These are phyloP conservation scores for Acridotheres tristis DNA, from an alignment of 2,797 vertebrate species.

Conservation along the genomic window DNA sequence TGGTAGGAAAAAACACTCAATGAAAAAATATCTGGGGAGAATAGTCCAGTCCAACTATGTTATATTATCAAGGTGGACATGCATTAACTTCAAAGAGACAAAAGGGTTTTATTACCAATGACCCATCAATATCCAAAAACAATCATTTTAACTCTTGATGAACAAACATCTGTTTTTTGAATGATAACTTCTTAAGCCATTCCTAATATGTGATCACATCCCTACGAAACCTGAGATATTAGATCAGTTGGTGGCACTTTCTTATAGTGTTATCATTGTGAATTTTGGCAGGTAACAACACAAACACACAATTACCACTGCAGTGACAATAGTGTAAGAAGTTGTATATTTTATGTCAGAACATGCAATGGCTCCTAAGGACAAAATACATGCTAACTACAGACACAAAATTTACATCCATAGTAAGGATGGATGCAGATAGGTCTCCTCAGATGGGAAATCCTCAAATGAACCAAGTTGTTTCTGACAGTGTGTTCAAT, in stretches of 20 bases:
- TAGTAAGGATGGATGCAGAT: background rate
- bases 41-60: background rate
- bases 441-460: background rate
- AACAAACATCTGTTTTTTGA: background rate
- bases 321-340: background rate
- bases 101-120: background rate
- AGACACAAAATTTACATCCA: background rate
- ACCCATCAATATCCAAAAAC: background rate
- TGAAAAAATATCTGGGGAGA: background rate
- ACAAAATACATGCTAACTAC: background rate
- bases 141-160: background rate
- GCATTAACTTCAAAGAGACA: background rate
- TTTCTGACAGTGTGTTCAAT: background rate
- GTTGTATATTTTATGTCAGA: background rate
- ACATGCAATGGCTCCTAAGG: background rate
- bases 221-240: fast-evolving
- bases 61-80: background rate
- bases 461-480: background rate
- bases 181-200: background rate
- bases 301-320: background rate
- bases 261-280: background rate
- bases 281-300: background rate
- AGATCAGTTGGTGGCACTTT: background rate
- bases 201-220: background rate
- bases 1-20: background rate